A percentile compares a stretch with the other conserved stretches of the same genome.
These are phyloP conservation scores for Chrysochloris asiatica DNA, from an alignment of 2,113 vertebrate genomes.

Conservation along the genomic window DNA sequence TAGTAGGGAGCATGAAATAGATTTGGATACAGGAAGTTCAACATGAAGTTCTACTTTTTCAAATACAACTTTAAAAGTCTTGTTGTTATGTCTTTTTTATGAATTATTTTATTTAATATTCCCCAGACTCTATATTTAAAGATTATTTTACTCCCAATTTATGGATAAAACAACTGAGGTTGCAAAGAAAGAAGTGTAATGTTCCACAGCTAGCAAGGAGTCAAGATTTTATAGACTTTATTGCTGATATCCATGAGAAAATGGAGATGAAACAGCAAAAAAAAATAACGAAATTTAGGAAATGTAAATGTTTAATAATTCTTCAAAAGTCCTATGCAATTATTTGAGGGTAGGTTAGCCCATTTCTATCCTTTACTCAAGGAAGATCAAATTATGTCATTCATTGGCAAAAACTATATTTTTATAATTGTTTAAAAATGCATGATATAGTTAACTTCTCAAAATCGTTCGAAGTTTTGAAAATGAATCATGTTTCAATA, in stretches of 20 bases:
- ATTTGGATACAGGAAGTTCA: background rate
- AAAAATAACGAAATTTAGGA: background rate
- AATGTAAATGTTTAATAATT: background rate
- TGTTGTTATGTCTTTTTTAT: background rate
- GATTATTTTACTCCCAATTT: background rate
- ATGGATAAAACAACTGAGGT: background rate
- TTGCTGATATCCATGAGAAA: background rate
- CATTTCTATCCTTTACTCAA: slow-evolving; percentile 15
- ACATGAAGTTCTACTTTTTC: background rate
- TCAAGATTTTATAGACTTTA: background rate
- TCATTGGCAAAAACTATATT: slow-evolving; percentile 41
- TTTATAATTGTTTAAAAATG: slow-evolving; percentile 63
- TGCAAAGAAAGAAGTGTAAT: background rate
- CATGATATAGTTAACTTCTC: slow-evolving; percentile 66
- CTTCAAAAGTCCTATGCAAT: background rate
- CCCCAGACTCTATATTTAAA: background rate
- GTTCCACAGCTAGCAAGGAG: background rate
- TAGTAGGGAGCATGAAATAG: no score
- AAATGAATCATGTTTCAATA: slow-evolving; percentile 69
- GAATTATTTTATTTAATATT: background rate
- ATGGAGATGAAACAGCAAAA: background rate
- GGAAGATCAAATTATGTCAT: slow-evolving; percentile 66
- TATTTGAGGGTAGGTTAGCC: background rate
- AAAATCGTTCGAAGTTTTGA: slow-evolving; percentile 70
- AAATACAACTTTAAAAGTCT: background rate